A percentile compares a stretch with the other conserved stretches of the same genome.
Evolutionary conservation across 2,113 vertebrate species (phyloP).

Genomic region (Tinamus guttatus): DNA sequence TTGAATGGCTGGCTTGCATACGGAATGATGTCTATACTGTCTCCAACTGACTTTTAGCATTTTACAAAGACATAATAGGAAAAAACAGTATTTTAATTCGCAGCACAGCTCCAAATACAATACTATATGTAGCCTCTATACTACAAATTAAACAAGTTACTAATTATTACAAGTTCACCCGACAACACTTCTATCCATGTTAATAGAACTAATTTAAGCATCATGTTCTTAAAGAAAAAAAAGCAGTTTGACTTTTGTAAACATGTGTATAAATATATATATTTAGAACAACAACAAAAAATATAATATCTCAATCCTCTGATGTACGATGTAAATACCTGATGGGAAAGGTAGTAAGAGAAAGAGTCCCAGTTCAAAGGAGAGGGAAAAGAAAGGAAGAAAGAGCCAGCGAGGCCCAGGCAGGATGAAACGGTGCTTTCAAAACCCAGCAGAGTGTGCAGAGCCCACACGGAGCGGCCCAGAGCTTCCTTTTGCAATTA

Average conservation of each 20-base stretch:
- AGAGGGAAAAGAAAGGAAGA: neutral
- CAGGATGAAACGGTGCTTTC: neutral
- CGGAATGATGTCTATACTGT: neutral
- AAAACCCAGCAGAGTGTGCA: neutral
- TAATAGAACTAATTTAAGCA: neutral
- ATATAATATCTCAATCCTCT: neutral
- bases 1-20: neutral
- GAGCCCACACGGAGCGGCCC: neutral
- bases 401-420: neutral
- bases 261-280: neutral
- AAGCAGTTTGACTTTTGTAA: neutral
- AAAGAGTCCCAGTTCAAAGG: neutral
- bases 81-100: neutral
- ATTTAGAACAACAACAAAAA: neutral
- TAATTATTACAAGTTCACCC: neutral
- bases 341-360: neutral
- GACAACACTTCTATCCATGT: neutral
- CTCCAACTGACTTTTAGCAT: neutral
- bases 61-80: neutral
- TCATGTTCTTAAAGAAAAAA: neutral
- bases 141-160: neutral
- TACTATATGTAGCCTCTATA: neutral
- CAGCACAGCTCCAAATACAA: neutral
- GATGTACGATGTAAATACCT: neutral
- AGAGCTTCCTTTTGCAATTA: slow-evolving; percentile 32